Evolutionary conservation across 2,797 vertebrate genomes (phyloP).

Genomic region (Sorex maritimensis): DNA sequence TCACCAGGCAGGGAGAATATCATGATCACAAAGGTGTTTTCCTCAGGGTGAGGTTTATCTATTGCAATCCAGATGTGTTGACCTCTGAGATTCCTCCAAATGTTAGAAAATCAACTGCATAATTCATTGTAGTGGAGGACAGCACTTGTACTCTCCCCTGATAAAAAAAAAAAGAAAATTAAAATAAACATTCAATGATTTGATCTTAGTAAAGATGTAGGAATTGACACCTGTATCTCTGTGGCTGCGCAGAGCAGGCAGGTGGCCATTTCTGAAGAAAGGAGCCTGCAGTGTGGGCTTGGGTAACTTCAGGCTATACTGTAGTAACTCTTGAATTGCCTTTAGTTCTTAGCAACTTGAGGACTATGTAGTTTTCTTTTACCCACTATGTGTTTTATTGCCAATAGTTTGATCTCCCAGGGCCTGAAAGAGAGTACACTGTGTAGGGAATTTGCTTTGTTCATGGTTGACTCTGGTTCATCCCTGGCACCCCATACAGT

Average conservation of each 20-base stretch:
- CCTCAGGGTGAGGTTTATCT: neutral
- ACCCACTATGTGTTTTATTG: too few relatives aligned
- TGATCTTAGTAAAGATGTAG: neutral
- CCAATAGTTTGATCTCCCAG: too few relatives aligned
- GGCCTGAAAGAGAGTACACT: too few relatives aligned
- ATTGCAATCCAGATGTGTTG: neutral
- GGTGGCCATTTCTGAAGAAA: neutral
- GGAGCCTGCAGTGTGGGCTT: too few relatives aligned
- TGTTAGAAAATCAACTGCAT: neutral
- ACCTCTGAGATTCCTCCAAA: neutral
- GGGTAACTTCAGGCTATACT: too few relatives aligned
- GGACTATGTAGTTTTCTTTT: too few relatives aligned
- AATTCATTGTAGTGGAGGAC: neutral
- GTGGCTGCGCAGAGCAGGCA: neutral
- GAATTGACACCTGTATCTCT: neutral
- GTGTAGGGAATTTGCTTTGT: too few relatives aligned
- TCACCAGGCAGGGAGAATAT: neutral
- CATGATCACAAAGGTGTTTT: neutral
- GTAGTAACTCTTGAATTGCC: too few relatives aligned
- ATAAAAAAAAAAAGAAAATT: neutral
- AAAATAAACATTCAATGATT: neutral
- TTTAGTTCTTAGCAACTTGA: too few relatives aligned
- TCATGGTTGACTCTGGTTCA: too few relatives aligned
- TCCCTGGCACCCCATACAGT: too few relatives aligned
- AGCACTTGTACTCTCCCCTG: neutral